Conservation (phyloP, 2,888 invertebrate genomes). For the Euproctis similis region DNA sequence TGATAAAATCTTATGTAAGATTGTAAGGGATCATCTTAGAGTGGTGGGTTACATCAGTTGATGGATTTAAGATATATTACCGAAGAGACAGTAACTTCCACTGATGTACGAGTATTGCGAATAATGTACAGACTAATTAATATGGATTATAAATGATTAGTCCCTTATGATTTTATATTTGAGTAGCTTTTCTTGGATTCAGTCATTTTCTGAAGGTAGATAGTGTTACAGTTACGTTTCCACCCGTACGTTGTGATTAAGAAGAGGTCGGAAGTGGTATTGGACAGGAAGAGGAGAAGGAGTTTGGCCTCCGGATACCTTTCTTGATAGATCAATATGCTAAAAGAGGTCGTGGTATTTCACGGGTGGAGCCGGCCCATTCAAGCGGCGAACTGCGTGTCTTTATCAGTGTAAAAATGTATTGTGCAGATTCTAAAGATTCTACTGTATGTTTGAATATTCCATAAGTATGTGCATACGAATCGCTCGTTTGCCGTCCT, state of each 20-base stretch:
- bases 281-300: too few relatives aligned
- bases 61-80: slow-evolving; percentile 5
- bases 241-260: background rate
- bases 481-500: too few relatives aligned
- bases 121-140: background rate
- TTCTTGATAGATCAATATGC: too few relatives aligned
- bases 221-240: background rate
- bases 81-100: background rate
- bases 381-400: too few relatives aligned
- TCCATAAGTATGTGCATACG: too few relatives aligned
- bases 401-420: too few relatives aligned
- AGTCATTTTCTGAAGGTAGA: background rate
- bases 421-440: too few relatives aligned
- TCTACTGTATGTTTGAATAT: too few relatives aligned
- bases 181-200: background rate
- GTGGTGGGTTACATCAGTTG: slow-evolving; percentile 3
- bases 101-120: background rate
- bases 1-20: background rate
- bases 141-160: slow-evolving; percentile 1
- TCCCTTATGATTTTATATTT: too few relatives aligned
- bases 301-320: too few relatives aligned
- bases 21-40: slow-evolving; percentile 4
- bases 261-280: background rate
- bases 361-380: too few relatives aligned
- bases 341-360: too few relatives aligned